Evolutionary conservation across 1,140 invertebrate genomes (phyloP).

Genomic region (Drosophila bocqueti): DNA sequence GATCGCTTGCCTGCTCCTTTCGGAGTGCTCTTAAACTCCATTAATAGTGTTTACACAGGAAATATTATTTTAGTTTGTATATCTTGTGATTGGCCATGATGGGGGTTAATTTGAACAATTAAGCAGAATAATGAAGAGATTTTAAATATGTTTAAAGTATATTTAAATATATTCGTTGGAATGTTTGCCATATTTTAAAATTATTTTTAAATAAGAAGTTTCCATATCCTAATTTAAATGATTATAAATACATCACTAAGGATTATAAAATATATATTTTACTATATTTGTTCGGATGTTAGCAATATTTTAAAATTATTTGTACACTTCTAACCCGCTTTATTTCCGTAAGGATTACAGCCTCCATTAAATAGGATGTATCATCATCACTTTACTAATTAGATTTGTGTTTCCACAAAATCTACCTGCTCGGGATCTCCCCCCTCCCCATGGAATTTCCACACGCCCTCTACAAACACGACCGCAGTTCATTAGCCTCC

Average conservation of each 20-base stretch:
- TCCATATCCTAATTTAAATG: background rate
- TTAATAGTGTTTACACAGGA: background rate
- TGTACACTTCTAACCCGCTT: background rate
- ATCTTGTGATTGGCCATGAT: background rate
- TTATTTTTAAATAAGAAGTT: no score
- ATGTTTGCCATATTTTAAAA: background rate
- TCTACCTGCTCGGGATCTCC: conserved; percentile 51
- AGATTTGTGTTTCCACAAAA: conserved; percentile 24
- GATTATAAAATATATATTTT: no score
- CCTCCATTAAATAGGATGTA: conserved; percentile 7
- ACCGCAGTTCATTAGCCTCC: conserved; percentile 69
- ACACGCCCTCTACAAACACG: conserved; percentile 1
- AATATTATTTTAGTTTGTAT: conserved; percentile 9
- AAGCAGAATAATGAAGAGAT: background rate
- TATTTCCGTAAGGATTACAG: background rate
- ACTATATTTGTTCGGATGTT: background rate
- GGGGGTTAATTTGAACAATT: background rate
- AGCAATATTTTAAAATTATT: background rate
- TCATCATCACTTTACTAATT: conserved; percentile 42
- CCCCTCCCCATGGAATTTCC: background rate
- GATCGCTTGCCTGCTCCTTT: conserved; percentile 2
- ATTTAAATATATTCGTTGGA: background rate
- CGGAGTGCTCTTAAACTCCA: background rate
- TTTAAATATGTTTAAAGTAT: background rate
- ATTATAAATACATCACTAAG: background rate